Evolutionary conservation across 92 coral and sea anemone genomes (phyloP), one percentile per base, ranked within the genome.

Genomic region (Palythoa heliodiscus): DNA sequence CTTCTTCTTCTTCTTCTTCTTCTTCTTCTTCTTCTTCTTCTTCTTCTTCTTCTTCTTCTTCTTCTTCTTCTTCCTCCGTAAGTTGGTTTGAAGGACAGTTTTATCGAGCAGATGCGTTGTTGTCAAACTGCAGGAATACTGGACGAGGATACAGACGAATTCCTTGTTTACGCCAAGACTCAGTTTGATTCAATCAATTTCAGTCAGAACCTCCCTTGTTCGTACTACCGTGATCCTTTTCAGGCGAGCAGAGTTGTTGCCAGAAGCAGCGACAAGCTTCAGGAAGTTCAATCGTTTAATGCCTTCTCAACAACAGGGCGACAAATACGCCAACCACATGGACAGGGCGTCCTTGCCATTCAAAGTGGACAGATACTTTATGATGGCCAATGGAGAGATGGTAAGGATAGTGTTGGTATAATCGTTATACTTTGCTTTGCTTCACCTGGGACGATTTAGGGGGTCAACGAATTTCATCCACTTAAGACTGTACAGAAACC

Each of bases 381-480:
- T 74, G 82, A 82, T 5, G 95, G 95, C 76, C 83, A 88, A 53
- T 92, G 93, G 95, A 82, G 78, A 52, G 73, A 72, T 73, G 95
- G 95, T 90, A 68, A 74, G 90, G 10, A 12, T 43, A 43, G 50
- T 43, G 50, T 43, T 5, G 50, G 9, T 43, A 43, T 43, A 43
- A 43, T 43, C 5, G 50, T 8, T 43, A 43, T 43, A 8, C 50
- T 43, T 43, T 8, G 0, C 50, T 43, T 43, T 43, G 6, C 4
- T 43, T 43, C 9, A 29, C 35, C 35, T 29, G 35, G 35, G 35
- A 29, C 35, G 35, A 1, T 0, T 29, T 29, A 29, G 35, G 35
- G 35, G 35, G 35, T 29, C 35, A 29, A 29, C 1, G 35, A 29
- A 0, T 29, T 29, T 29, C 35, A 29, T 29, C 1, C 35, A 1